Conservation (phyloP, 2,797 vertebrate genomes). For the Hippoglossus hippoglossus region DNA sequence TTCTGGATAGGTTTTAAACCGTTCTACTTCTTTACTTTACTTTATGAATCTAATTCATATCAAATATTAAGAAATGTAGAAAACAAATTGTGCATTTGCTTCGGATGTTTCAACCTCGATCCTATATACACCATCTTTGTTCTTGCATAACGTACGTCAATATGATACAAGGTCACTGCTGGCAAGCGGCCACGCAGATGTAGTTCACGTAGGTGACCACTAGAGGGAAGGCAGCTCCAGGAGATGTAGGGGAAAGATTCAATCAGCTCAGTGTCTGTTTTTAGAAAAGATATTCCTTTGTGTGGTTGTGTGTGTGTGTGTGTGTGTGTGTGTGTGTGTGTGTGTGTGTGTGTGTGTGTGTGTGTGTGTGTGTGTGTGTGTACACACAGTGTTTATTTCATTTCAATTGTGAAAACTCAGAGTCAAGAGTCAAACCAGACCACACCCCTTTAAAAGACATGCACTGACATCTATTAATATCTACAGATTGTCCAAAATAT, state of each 20-base stretch:
- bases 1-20: too few species aligned
- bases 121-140: constrained; percentile 11
- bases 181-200: constrained; percentile 14
- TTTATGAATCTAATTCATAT: too few species aligned
- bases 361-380: background rate
- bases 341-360: too few species aligned
- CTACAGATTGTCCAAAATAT: background rate
- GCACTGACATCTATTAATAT: background rate
- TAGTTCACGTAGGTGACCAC: constrained; percentile 45
- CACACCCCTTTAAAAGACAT: constrained; percentile 7
- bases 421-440: background rate
- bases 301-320: background rate
- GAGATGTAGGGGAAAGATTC: background rate
- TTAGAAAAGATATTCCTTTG: background rate
- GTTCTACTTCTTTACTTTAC: too few species aligned
- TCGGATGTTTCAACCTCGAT: background rate
- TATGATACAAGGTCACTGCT: constrained; percentile 56
- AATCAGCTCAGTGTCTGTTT: constrained; percentile 1
- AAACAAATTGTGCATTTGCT: too few species aligned
- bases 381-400: background rate
- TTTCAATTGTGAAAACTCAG: background rate
- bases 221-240: constrained; percentile 62
- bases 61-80: too few species aligned
- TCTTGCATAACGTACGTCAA: constrained; percentile 57
- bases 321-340: too few species aligned